Percentiles rank a stretch among this genome's conserved stretches.
These are phyloP conservation scores for Echinops telfairi DNA, from an alignment of 2,113 vertebrate genomes.

Conservation along the genomic window DNA sequence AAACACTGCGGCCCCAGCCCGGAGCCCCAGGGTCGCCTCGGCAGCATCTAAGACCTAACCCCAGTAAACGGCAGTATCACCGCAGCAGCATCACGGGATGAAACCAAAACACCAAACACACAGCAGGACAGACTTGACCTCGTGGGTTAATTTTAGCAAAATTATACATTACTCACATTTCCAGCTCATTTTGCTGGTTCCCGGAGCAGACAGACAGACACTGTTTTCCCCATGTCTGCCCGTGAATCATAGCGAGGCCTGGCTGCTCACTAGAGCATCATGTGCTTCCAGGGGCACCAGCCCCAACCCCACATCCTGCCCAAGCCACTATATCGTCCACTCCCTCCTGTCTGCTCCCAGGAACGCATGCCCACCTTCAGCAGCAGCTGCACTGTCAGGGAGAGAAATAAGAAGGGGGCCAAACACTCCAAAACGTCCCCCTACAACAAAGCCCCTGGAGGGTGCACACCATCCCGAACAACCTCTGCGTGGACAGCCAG, in stretches of 20 bases:
- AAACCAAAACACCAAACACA: background rate
- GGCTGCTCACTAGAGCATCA: constrained; percentile 76
- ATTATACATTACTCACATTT: constrained; percentile 1
- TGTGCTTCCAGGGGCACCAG: constrained; percentile 73
- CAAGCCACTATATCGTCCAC: background rate
- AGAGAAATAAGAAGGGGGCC: background rate
- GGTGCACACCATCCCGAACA: constrained; percentile 50
- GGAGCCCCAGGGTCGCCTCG: background rate
- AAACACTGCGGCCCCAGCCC: too few relatives aligned
- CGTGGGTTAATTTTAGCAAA: constrained; percentile 51
- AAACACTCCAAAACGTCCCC: background rate
- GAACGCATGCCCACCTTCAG: too few relatives aligned
- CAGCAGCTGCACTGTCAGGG: too few relatives aligned
- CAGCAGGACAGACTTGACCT: background rate
- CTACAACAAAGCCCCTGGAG: constrained; percentile 32
- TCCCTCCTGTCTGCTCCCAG: background rate
- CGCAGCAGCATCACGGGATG: accelerated
- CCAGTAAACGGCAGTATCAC: accelerated
- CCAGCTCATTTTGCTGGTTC: constrained; percentile 47
- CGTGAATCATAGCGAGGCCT: constrained; percentile 72
- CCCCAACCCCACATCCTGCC: constrained; percentile 82
- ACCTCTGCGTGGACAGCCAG: constrained; percentile 44
- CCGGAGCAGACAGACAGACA: constrained; percentile 70
- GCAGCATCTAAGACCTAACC: background rate
- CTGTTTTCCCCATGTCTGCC: constrained; percentile 70